These are phyloP conservation scores for Nudaria mundana DNA, from an alignment of 2,888 invertebrate species.

Conservation along the genomic window DNA sequence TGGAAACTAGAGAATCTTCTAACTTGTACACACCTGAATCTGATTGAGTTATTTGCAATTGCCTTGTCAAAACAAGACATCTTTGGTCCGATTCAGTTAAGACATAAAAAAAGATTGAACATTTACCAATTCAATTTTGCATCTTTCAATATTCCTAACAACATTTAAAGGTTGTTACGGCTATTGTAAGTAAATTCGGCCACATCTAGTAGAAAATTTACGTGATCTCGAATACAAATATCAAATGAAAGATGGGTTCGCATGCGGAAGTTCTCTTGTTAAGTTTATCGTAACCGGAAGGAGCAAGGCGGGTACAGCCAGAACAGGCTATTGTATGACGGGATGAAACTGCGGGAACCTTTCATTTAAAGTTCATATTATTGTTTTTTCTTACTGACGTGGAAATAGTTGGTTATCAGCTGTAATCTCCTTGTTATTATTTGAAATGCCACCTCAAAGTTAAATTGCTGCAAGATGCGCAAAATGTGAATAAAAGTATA, in stretches of 20 bases:
- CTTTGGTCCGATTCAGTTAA: too few species aligned
- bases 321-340: not conserved
- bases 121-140: too few species aligned
- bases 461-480: not conserved
- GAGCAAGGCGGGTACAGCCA: not conserved
- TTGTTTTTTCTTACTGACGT: constrained; percentile 7
- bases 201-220: constrained; percentile 24
- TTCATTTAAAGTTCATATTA: constrained; percentile 22
- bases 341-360: constrained; percentile 19
- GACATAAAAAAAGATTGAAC: not conserved
- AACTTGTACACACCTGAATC: too few species aligned
- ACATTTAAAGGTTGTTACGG: too few species aligned
- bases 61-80: too few species aligned
- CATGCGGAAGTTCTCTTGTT: constrained; percentile 30
- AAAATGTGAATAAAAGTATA: too few species aligned
- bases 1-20: too few species aligned
- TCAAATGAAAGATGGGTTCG: constrained; percentile 29
- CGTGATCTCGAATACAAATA: constrained; percentile 16
- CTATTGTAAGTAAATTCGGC: not conserved
- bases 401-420: too few species aligned
- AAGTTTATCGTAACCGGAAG: constrained; percentile 20
- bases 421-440: too few species aligned
- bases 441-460: not conserved
- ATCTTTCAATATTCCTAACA: too few species aligned
- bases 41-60: too few species aligned